phyloP scores from a whole-genome alignment of 2,113 vertebrate genomes.

The Syrmaticus mikado region DNA sequence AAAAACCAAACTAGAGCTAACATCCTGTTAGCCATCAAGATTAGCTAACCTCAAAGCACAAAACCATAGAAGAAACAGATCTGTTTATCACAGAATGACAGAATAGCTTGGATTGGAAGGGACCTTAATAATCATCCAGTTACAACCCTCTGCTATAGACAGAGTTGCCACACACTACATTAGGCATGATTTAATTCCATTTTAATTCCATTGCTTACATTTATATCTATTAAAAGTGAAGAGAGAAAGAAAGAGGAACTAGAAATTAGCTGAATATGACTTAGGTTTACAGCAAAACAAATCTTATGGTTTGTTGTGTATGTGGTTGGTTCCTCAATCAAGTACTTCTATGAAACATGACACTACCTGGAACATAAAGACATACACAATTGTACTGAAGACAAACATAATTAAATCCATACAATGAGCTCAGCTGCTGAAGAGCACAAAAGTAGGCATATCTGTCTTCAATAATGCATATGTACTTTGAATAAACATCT shows the following conservation, averaged over 20 bases:
- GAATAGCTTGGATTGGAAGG: background rate
- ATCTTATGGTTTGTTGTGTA: fast-evolving
- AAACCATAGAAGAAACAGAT: background rate
- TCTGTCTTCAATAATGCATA: conserved; percentile 35
- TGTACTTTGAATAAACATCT: conserved; percentile 13
- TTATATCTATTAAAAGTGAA: background rate
- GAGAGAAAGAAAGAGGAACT: background rate
- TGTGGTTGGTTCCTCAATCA: background rate
- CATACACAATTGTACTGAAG: background rate
- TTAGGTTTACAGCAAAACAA: background rate
- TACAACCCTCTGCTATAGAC: background rate
- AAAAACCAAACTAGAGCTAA: background rate
- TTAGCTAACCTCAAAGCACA: background rate
- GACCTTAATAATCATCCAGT: background rate
- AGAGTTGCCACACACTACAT: background rate
- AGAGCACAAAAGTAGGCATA: background rate
- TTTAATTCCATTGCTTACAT: background rate
- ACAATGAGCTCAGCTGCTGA: background rate
- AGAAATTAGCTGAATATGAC: background rate
- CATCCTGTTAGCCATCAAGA: background rate
- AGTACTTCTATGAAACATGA: background rate
- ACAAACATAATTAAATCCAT: conserved; percentile 24
- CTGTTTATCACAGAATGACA: background rate
- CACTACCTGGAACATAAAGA: background rate
- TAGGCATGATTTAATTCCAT: background rate